These are phyloP conservation scores for Pomatorhinus ruficollis DNA, from an alignment of 2,113 vertebrate genomes.

Conservation along the genomic window DNA sequence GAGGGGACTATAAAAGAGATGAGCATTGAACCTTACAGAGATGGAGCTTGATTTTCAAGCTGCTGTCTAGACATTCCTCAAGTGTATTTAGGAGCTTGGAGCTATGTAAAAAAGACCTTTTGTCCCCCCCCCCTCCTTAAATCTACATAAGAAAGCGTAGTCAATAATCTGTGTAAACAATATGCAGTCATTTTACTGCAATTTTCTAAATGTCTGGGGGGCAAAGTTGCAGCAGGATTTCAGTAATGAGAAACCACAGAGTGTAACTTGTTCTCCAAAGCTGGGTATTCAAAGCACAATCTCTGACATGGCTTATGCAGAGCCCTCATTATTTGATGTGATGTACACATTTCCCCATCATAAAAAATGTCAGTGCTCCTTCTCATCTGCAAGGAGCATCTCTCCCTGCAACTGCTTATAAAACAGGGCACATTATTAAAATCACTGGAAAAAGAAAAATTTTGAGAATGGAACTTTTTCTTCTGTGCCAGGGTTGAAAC, in stretches of 20 bases:
- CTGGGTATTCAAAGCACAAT: neutral
- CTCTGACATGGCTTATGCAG: neutral
- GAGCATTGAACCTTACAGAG: neutral
- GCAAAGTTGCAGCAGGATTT: neutral
- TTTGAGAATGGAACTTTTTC: neutral
- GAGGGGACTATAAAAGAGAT: neutral
- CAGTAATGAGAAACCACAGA: constrained; percentile 37
- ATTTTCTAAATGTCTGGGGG: constrained; percentile 13
- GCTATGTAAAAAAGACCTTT: neutral
- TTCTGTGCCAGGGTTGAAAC: neutral
- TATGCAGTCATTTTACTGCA: neutral
- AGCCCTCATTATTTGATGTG: neutral
- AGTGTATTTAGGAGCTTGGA: neutral
- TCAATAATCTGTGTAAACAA: constrained; percentile 49
- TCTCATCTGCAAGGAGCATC: neutral
- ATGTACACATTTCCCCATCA: neutral
- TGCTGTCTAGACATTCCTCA: constrained; percentile 24
- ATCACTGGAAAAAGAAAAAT: neutral
- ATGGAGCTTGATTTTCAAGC: neutral
- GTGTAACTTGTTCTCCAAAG: neutral
- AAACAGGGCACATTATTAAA: neutral
- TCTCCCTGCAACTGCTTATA: neutral
- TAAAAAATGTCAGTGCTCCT: neutral
- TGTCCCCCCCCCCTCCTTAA: neutral
- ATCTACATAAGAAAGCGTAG: neutral